Conservation (phyloP, 1,140 invertebrate species). For the Frieseomelitta varia region DNA sequence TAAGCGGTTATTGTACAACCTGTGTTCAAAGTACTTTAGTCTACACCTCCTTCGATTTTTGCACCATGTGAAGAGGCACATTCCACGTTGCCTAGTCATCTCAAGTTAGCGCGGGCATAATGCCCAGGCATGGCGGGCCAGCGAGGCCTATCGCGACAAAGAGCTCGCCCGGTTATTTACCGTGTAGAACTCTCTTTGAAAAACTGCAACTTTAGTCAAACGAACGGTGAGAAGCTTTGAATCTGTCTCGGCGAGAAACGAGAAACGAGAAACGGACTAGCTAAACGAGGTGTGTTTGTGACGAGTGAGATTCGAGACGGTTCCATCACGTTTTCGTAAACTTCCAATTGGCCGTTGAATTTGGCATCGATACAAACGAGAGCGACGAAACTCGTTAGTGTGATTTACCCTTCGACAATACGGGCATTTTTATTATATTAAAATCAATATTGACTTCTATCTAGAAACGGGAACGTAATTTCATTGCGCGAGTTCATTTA, state of each 20-base stretch:
- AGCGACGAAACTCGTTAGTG: too few species aligned
- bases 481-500: too few species aligned
- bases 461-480: too few species aligned
- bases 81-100: slow-evolving; percentile 45
- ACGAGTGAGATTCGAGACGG: background rate
- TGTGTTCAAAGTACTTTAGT: slow-evolving; percentile 45
- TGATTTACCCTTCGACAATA: too few species aligned
- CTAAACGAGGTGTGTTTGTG: background rate
- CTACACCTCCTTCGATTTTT: slow-evolving; percentile 49
- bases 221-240: background rate
- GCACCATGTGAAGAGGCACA: slow-evolving; percentile 38
- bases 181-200: background rate
- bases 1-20: slow-evolving; percentile 44
- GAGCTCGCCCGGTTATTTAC: background rate
- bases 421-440: too few species aligned
- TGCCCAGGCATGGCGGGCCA: background rate
- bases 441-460: too few species aligned
- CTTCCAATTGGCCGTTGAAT: background rate
- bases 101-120: slow-evolving; percentile 35
- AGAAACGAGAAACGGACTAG: background rate
- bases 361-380: too few species aligned
- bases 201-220: slow-evolving; percentile 22
- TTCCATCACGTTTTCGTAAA: background rate
- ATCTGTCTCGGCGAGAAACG: background rate
- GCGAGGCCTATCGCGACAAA: background rate